These are phyloP conservation scores for Gryon sp. DNA, from an alignment of 1,140 invertebrate genomes.

Conservation along the genomic window DNA sequence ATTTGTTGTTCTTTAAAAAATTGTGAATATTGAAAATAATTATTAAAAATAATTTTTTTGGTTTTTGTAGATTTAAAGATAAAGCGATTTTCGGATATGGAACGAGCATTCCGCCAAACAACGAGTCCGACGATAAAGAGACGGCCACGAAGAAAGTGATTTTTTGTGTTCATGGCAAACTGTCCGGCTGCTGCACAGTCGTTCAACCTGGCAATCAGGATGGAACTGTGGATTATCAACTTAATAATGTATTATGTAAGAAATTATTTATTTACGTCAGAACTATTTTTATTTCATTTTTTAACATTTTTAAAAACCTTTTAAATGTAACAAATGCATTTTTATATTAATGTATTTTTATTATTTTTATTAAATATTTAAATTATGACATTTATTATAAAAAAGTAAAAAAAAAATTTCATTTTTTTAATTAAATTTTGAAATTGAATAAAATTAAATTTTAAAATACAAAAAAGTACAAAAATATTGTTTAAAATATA, in stretches of 20 bases:
- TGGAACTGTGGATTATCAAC: slow-evolving; percentile 57
- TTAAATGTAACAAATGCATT: no score
- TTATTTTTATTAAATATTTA: no score
- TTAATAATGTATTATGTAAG: slow-evolving; percentile 67
- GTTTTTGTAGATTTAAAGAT: slow-evolving; percentile 71
- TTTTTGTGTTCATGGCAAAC: slow-evolving; percentile 80
- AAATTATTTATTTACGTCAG: not conserved
- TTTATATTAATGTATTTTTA: no score
- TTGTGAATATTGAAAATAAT: no score
- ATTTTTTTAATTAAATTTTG: no score
- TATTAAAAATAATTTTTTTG: slow-evolving; percentile 41
- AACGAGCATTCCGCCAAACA: slow-evolving; percentile 74
- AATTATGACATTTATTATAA: no score
- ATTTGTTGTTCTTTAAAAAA: no score
- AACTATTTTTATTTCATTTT: not conserved
- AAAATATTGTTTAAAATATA: no score
- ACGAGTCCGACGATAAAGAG: slow-evolving; percentile 68
- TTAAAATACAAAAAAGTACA: no score
- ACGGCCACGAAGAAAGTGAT: slow-evolving; percentile 75
- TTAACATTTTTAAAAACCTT: no score
- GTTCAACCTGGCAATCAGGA: slow-evolving; percentile 71
- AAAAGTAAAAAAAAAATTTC: no score
- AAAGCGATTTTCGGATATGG: slow-evolving; percentile 76
- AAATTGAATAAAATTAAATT: no score
- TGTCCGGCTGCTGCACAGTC: slow-evolving; percentile 79